phyloP scores from a whole-genome alignment of 2,113 vertebrate genomes.

The Myiozetetes cayanensis region DNA sequence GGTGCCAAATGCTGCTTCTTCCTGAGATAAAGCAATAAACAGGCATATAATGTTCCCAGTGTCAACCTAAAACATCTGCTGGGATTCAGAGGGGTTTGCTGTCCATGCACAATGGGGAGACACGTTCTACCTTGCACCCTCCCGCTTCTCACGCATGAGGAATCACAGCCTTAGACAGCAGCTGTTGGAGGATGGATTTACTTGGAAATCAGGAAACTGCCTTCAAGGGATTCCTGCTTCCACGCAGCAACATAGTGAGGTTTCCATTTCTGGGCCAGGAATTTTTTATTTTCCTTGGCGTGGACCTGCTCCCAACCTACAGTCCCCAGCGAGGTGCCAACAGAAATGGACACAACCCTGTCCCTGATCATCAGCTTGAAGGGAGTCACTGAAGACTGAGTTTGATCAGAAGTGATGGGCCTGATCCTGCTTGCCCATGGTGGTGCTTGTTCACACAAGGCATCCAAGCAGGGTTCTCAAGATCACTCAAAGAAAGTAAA shows the following conservation, averaged over 20 bases:
- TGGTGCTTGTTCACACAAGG: not conserved
- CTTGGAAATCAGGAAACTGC: not conserved
- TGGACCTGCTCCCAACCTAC: not conserved
- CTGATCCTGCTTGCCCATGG: not conserved
- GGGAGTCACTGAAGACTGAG: not conserved
- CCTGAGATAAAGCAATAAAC: slow-evolving; percentile 1
- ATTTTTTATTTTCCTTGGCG: not conserved
- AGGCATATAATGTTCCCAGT: not conserved
- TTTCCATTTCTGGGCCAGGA: not conserved
- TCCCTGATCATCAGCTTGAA: not conserved
- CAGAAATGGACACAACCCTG: not conserved
- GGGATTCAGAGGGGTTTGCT: not conserved
- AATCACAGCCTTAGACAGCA: not conserved
- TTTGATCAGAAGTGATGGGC: not conserved
- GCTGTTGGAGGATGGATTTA: not conserved
- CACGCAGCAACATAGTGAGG: rapidly evolving
- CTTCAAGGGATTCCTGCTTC: not conserved
- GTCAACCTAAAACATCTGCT: slow-evolving; percentile 20
- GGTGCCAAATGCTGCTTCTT: slow-evolving; percentile 9
- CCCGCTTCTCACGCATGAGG: not conserved
- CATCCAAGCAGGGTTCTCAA: rapidly evolving
- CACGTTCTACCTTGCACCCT: not conserved
- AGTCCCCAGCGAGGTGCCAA: rapidly evolving
- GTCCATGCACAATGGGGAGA: not conserved
- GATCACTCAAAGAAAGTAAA: not conserved